Evolutionary conservation across 2,888 invertebrate genomes (phyloP).

Genomic region (Stenodera caucasica): DNA sequence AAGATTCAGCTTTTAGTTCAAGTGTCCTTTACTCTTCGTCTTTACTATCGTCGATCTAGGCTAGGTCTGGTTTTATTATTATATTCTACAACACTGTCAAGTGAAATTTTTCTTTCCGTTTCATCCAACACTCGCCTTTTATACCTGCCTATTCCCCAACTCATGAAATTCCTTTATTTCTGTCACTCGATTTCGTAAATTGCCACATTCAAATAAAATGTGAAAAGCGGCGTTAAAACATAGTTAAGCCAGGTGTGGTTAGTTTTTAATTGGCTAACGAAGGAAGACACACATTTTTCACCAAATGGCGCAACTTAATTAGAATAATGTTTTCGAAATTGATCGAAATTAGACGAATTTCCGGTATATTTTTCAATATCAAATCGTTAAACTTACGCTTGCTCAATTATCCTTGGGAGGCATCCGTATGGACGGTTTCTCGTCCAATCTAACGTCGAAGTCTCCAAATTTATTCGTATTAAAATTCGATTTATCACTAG

Average conservation of each 20-base stretch:
- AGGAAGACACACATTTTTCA: slow-evolving; percentile 28
- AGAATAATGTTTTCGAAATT: slow-evolving; percentile 25
- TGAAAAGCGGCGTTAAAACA: slow-evolving; percentile 19
- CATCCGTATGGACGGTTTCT: neutral
- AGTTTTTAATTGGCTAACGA: slow-evolving; percentile 32
- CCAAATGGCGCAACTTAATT: slow-evolving; percentile 19
- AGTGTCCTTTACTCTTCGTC: slow-evolving; percentile 7
- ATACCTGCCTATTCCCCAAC: neutral
- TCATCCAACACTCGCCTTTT: neutral
- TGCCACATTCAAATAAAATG: slow-evolving; percentile 25
- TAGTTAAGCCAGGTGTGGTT: slow-evolving; percentile 29
- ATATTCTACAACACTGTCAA: slow-evolving; percentile 7
- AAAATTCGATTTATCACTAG: neutral
- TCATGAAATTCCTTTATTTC: slow-evolving; percentile 9
- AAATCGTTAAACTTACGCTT: neutral
- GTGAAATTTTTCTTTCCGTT: neutral
- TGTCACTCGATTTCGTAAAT: slow-evolving; percentile 12
- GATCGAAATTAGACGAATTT: too few species aligned
- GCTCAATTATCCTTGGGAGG: neutral
- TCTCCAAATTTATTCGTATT: slow-evolving; percentile 7
- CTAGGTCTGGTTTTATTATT: slow-evolving; percentile 8
- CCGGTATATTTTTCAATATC: neutral
- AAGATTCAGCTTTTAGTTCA: slow-evolving; percentile 1
- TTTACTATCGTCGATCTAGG: neutral
- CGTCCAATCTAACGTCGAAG: slow-evolving; percentile 12